A percentile compares a stretch with the other conserved stretches of the same genome.
These are phyloP conservation scores for Alces alces DNA, from an alignment of 2,113 vertebrate genomes.

Conservation along the genomic window DNA sequence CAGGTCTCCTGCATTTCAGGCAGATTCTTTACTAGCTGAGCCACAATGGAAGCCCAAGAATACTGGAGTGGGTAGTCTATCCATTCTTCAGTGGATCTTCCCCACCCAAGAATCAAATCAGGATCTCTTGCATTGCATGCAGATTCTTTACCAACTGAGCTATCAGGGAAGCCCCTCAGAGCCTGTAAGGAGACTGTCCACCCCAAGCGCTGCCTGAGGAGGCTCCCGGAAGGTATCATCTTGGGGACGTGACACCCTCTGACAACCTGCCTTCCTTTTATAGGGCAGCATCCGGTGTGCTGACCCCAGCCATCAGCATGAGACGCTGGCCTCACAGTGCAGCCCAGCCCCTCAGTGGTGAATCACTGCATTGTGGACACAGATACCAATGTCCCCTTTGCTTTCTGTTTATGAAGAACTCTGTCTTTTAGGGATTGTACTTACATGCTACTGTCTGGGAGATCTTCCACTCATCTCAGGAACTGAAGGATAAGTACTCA, in stretches of 20 bases:
- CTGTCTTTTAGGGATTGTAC: not conserved
- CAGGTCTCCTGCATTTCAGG: not conserved
- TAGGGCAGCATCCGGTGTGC: fast-evolving
- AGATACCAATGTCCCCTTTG: not conserved
- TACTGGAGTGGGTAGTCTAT: not conserved
- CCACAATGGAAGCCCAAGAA: not conserved
- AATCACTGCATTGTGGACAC: not conserved
- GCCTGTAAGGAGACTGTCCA: not conserved
- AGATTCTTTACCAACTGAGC: not conserved
- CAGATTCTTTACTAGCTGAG: not conserved
- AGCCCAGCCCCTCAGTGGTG: not conserved
- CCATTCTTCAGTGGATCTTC: not conserved
- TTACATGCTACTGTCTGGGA: not conserved
- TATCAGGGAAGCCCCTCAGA: not conserved
- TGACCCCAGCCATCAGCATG: fast-evolving
- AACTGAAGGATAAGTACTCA: not conserved
- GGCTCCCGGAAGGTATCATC: not conserved
- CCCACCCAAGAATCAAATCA: not conserved
- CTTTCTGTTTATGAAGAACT: not conserved
- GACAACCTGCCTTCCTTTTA: not conserved
- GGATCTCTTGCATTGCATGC: not conserved
- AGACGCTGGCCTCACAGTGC: too few species aligned
- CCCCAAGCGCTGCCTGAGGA: not conserved
- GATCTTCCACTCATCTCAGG: not conserved
- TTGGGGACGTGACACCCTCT: not conserved